phyloP scores from a whole-genome alignment of 2,797 vertebrate species.

The Oophaga sylvatica region DNA sequence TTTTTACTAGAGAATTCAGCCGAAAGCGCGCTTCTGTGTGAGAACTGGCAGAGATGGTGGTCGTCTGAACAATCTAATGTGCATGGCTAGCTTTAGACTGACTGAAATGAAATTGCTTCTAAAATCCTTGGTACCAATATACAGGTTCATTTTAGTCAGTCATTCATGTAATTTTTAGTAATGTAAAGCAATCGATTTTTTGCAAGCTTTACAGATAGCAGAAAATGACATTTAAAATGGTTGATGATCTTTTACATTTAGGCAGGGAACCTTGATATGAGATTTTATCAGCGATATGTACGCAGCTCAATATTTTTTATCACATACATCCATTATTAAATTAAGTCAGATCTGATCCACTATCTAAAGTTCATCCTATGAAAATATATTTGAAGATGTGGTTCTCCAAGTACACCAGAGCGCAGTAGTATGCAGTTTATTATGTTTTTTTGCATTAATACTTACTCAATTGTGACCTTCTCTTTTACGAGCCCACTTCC shows the following conservation, averaged over 20 bases:
- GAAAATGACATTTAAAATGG: background rate
- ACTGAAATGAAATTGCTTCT: too few species aligned
- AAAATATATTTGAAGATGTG: background rate
- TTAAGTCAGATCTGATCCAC: background rate
- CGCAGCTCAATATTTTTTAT: background rate
- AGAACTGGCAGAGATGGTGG: too few species aligned
- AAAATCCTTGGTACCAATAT: too few species aligned
- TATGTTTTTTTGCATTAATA: background rate
- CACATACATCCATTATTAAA: background rate
- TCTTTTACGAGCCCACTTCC: slow-evolving; percentile 73
- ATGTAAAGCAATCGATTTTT: too few species aligned
- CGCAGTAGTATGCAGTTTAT: background rate
- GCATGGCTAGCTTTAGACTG: too few species aligned
- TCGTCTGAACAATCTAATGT: too few species aligned
- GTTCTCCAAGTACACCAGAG: background rate
- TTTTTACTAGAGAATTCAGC: too few species aligned
- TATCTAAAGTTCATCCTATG: background rate
- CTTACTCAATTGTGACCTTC: slow-evolving; percentile 72
- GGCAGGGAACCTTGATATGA: background rate
- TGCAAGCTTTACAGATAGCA: background rate
- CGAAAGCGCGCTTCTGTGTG: too few species aligned
- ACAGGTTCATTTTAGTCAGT: too few species aligned
- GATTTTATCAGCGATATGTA: too few species aligned
- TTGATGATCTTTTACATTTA: background rate
- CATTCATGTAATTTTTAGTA: too few species aligned